Base-by-base conservation (phyloP, 2,888 invertebrate species). In the Therioaphis trifolii region DNA sequence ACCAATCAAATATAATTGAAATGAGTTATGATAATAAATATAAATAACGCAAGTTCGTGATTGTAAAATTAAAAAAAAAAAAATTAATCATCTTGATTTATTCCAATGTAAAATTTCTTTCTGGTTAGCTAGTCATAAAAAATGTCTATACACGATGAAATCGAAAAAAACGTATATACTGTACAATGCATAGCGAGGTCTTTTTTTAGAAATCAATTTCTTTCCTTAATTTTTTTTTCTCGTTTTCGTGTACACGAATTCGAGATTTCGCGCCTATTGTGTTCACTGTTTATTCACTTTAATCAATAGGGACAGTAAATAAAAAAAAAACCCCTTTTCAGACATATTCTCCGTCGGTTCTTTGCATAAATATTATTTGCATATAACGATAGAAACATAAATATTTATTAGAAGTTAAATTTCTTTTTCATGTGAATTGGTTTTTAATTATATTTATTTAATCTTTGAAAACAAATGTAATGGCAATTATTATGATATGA, bases 191-290 rank as follows among this genome's bases (percentile, higher is more conserved):
- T 0, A 58, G 40, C 43, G 75, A 61, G 27, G 46, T 46, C 12
- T 27, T 43, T n/a, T 74, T 43, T 46, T 7, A n/a, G n/a, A 61
- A 76, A 76, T n/a, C 76, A 61, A 61, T 76, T 76, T 76, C 27
- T 18, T 61, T 76, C 46, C 12, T 61, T 43, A 49, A 49, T 18
- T 63, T 63, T 27, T 58, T 58, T 21, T 52, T 35, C 35, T 21
- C 24, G 9, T 27, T 58, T 24, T 27, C n/a, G 61, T 46, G 46
- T 61, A 27, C 27, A 7, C 24, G 24, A 61, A 46, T 46, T 43
- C 58, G 18, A 75, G 61, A 75, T 61, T 27, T 46, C 43, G 61
- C n/a, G 46, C 27, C 61, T 76, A 76, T 76, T 76, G 61, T 46
- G 46, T 29, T 46, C 61, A 5, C 5, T 75, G 18, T 61, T 61